These are phyloP conservation scores for Criorhina ranunculi DNA, from an alignment of 2,888 invertebrate species.

Conservation along the genomic window DNA sequence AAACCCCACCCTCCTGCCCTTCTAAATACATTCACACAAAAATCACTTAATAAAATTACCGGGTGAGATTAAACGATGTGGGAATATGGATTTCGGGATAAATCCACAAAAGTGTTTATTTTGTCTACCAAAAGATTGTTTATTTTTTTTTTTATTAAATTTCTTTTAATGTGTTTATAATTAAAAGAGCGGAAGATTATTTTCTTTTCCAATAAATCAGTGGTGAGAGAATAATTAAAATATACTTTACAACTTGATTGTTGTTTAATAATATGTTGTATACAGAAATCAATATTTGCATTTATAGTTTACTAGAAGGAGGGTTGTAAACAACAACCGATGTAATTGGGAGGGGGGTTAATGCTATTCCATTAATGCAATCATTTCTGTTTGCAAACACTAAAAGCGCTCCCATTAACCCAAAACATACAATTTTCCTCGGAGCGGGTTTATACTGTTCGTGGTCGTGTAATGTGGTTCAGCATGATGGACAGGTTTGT, in stretches of 20 bases:
- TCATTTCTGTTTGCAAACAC: conserved; percentile 59
- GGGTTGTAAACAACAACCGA: conserved; percentile 2
- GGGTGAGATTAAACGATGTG: conserved; percentile 34
- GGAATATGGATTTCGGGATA: conserved; percentile 11
- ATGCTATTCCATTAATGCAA: conserved; percentile 59
- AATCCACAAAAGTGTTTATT: conserved; percentile 47
- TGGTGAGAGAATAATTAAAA: conserved; percentile 40
- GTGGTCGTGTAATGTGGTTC: conserved; percentile 16
- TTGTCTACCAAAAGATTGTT: conserved; percentile 35
- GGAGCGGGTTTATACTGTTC: conserved; percentile 15
- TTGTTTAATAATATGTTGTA: no score
- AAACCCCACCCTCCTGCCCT: neutral
- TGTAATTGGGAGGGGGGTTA: conserved; percentile 16
- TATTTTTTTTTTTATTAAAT: conserved; percentile 60
- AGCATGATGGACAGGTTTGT: neutral
- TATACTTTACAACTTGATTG: conserved; percentile 22
- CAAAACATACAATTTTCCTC: conserved; percentile 22
- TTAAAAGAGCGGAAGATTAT: conserved; percentile 27
- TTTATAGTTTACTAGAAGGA: neutral
- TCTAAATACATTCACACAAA: conserved; percentile 22
- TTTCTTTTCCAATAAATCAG: conserved; percentile 1
- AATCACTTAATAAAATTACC: conserved; percentile 57
- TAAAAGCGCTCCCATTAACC: conserved; percentile 60
- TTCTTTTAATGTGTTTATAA: conserved; percentile 45
- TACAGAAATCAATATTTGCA: no score